phyloP scores from a whole-genome alignment of 2,113 vertebrate species.

The Hirundichthys speculiger region DNA sequence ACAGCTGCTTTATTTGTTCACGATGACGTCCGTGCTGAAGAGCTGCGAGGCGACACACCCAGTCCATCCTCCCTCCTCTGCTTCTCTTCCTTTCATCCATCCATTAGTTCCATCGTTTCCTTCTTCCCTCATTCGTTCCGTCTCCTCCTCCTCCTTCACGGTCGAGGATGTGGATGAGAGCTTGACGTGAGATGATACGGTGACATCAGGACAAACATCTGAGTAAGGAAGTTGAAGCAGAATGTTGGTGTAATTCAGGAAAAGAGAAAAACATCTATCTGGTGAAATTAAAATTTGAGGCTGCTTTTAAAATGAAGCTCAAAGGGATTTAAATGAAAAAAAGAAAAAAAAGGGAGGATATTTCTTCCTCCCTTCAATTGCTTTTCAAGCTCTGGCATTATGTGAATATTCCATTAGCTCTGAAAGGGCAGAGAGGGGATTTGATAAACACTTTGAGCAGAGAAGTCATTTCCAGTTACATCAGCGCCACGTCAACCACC shows the following conservation, averaged over 20 bases:
- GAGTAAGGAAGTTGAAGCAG: neutral
- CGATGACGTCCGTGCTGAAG: conserved; percentile 62
- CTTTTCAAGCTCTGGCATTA: conserved; percentile 58
- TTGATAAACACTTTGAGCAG: conserved; percentile 59
- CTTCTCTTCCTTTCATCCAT: neutral
- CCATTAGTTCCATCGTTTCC: no score
- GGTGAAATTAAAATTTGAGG: conserved; percentile 7
- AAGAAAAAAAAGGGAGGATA: conserved; percentile 26
- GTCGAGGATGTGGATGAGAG: conserved; percentile 24
- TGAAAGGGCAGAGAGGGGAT: conserved; percentile 65
- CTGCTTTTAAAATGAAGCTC: conserved; percentile 27
- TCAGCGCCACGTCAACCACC: conserved; percentile 65
- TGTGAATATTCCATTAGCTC: conserved; percentile 74
- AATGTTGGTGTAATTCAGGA: conserved; percentile 8
- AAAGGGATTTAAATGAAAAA: neutral
- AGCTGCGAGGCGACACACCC: conserved; percentile 48
- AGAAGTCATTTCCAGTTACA: conserved; percentile 73
- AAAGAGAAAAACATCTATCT: neutral
- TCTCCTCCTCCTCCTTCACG: neutral
- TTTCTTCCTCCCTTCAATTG: conserved; percentile 41
- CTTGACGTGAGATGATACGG: no score
- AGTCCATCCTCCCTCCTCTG: conserved; percentile 39
- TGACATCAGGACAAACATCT: conserved; percentile 1
- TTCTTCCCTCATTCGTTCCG: no score
- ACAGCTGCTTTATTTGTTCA: conserved; percentile 18